Base-by-base conservation (phyloP, 2,888 invertebrate species). In the Rhaphigaster nebulosa region DNA sequence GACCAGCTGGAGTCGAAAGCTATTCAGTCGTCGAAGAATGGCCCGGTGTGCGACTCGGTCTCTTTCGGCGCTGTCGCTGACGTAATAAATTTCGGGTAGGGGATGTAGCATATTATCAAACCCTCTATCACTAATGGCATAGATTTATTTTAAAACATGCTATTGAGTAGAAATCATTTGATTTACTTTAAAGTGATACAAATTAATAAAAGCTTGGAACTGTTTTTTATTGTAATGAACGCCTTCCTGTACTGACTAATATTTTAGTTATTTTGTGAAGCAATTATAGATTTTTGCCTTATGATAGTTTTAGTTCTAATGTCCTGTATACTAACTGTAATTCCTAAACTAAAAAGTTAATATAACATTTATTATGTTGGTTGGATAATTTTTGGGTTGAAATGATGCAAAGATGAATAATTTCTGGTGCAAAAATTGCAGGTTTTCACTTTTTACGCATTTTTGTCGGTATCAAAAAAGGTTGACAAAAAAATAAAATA, bases 1-100 rank as follows among this genome's bases (percentile, higher is more conserved):
- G 80, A 80, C 80, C 80, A 80, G 80, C 41, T 26, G 80, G 41
- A 80, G 80, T 41, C 80, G 41, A 80, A 80, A 38, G 80, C 80
- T 23, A 23, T 34, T 80, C 80, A 80, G 80, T 80, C 38, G 80
- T 80, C 80, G 80, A 80, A 80, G 80, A 80, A 80, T 41, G 80
- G 41, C 10, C 80, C 26, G 38, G 23, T 41, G 38, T 10, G 38
- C 12, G 26, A 10, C 23, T 41, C 80, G 41, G 41, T 80, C 41
- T 20, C 41, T 41, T 45, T 12, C 26, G 23, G 10, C 80, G n/a
- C 26, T 13, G 10, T 41, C 80, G 23, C 41, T 26, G 41, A 41
- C 80, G 41, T 80, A 80, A 80, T 80, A 23, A 5, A 41, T 45
- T 3, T 80, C 80, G 80, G 80, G 80, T 80, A 80, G 41, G 41